phyloP scores from a whole-genome alignment of 2,113 vertebrate species.

The Psittacus erithacus region DNA sequence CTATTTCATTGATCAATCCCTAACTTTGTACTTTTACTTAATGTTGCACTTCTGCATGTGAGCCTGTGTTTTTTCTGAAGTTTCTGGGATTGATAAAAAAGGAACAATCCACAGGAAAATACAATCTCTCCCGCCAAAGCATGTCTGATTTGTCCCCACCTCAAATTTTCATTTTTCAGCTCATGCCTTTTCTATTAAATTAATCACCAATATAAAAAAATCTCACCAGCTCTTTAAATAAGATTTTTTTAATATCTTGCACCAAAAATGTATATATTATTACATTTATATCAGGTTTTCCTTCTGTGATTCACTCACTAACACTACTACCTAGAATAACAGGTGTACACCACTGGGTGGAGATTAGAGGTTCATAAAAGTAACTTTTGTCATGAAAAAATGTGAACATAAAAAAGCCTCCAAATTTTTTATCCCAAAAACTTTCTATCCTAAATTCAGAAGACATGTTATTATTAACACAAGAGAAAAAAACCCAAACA shows the following conservation, averaged over 20 bases:
- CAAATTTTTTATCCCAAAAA: neutral
- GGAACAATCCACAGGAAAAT: neutral
- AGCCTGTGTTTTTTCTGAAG: accelerated
- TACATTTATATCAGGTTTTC: neutral
- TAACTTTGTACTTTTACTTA: neutral
- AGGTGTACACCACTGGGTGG: neutral
- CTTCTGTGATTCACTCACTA: neutral
- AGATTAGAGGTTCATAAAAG: neutral
- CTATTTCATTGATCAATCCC: neutral
- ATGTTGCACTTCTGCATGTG: neutral
- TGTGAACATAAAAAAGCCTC: neutral
- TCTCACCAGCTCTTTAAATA: neutral
- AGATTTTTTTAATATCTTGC: neutral
- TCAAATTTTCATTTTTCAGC: neutral
- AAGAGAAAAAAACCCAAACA: neutral
- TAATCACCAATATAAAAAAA: neutral
- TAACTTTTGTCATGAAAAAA: neutral
- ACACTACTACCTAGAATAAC: neutral
- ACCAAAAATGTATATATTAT: neutral
- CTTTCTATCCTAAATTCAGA: neutral
- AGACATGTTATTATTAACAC: neutral
- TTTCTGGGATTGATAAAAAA: neutral
- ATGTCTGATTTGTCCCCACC: neutral
- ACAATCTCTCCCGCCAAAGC: accelerated
- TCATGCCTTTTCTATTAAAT: neutral